phyloP scores from a whole-genome alignment of 1,140 invertebrate species.

The Macrocentrus cingulum region DNA sequence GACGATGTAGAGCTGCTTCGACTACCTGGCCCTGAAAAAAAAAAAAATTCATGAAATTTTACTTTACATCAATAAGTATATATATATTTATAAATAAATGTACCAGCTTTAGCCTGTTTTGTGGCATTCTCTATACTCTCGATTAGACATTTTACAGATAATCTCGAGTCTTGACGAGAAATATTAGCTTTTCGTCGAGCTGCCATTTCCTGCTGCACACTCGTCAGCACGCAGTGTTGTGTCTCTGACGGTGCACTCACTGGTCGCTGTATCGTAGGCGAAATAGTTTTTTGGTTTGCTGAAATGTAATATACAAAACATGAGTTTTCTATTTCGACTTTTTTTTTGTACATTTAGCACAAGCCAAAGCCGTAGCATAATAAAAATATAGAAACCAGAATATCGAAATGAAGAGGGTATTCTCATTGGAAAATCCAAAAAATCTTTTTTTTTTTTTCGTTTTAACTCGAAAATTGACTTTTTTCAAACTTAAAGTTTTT shows the following conservation, averaged over 20 bases:
- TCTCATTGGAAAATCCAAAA: no score
- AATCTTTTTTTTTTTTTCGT: no score
- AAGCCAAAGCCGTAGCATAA: no score
- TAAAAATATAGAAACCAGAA: no score
- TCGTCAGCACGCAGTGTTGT: conserved; percentile 58
- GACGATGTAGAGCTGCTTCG: conserved; percentile 63
- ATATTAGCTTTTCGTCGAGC: conserved; percentile 64
- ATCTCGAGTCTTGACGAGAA: conserved; percentile 72
- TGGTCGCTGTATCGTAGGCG: conserved; percentile 38
- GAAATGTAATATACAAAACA: conserved; percentile 33
- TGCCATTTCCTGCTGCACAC: conserved; percentile 64
- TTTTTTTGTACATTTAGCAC: no score
- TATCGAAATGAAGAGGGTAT: no score
- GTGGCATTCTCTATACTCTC: conserved; percentile 86
- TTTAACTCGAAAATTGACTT: no score
- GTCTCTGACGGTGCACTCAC: conserved; percentile 54
- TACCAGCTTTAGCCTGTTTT: conserved; percentile 77
- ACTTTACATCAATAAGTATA: no score
- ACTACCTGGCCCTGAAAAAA: conserved; percentile 51
- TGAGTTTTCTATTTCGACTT: no score
- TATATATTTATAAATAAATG: conserved; percentile 29
- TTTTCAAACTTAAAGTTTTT: no score
- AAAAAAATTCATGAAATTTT: conserved; percentile 10
- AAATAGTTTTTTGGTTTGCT: conserved; percentile 51
- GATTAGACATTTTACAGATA: conserved; percentile 86